Base-by-base conservation (phyloP, 2,113 vertebrate species). In the Pavo muticus region DNA sequence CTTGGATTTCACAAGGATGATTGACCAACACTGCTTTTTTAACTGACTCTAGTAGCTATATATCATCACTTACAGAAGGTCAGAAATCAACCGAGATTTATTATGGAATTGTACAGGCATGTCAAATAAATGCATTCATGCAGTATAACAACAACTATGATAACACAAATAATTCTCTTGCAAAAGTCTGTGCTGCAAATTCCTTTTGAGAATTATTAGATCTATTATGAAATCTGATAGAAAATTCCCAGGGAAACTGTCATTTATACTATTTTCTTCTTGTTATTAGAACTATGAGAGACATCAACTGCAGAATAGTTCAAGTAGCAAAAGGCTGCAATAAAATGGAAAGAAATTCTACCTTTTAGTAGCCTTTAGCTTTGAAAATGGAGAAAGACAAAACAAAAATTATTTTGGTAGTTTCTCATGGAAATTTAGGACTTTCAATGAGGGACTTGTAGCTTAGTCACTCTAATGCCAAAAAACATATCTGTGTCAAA, bases 51-150 rank as follows among this genome's bases (percentile, higher is more conserved):
- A 74, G 47, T 56, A 72, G 9, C 9, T 77, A 60, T 75, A 78
- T 88, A 68, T 78, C 52, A 60, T 47, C 47, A 39, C 35, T 88
- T 48, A 65, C 40, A 68, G 59, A 72, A 81, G 29, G 50, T 54
- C 14, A 47, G 68, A 95, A 88, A 92, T 91, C 69, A 88, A 72
- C 84, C 5, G 10, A 84, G 20, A 72, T 57, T 81, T 93, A 20
- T 87, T 57, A 60, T 69, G 37, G 87, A 91, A 78, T 32, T 9
- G 6, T 69, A 84, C 69, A 64, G 25, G 29, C 50, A 16, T 47
- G 32, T 71, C 77, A 91, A 61, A 75, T 42, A 5, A 77, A 72
- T 21, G 35, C 16, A 73, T 16, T 5, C 6, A n/a, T 37, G 7
- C 17, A 47, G 11, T n/a, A 11, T 25, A 40, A 54, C 21, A 94